A percentile compares a stretch with the other conserved stretches of the same genome.
Conservation (phyloP, 2,888 invertebrate species). For the Oeneis ivallda region DNA sequence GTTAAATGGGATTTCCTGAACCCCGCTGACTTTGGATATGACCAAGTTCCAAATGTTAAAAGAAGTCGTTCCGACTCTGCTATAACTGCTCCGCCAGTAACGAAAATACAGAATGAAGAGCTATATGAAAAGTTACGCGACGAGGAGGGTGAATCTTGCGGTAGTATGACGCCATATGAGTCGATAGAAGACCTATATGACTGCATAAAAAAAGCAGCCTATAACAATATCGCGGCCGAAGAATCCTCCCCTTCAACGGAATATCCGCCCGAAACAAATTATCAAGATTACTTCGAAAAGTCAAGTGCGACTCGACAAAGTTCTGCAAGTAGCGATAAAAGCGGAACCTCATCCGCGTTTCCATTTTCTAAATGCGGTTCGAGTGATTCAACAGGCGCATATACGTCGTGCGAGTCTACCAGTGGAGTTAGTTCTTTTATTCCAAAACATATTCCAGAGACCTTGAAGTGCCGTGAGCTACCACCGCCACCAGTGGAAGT, state of each 20-base stretch:
- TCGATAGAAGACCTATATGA: conserved; percentile 78
- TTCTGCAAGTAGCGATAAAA: conserved; percentile 75
- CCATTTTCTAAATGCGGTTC: conserved; percentile 78
- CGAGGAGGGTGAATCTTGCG: conserved; percentile 69
- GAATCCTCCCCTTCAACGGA: conserved; percentile 74
- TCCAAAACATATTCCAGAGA: conserved; percentile 64
- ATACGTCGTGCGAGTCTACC: conserved; percentile 75
- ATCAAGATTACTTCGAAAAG: conserved; percentile 71
- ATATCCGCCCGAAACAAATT: conserved; percentile 71
- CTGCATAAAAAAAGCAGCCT: conserved; percentile 75
- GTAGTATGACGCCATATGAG: conserved; percentile 76
- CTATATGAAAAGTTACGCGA: conserved; percentile 70
- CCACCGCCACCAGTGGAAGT: conserved; percentile 64
- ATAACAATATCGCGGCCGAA: conserved; percentile 63
- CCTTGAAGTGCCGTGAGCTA: conserved; percentile 66
- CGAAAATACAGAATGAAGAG: conserved; percentile 66
- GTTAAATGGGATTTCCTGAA: conserved; percentile 76
- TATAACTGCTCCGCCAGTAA: conserved; percentile 58
- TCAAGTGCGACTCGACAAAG: conserved; percentile 69
- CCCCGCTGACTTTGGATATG: conserved; percentile 73
- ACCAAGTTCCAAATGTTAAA: conserved; percentile 70
- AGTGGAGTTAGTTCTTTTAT: conserved; percentile 71
- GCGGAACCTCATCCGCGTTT: conserved; percentile 75
- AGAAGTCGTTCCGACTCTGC: conserved; percentile 76
- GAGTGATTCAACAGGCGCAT: conserved; percentile 72